Percentiles rank a stretch among this genome's conserved stretches.
Conservation (phyloP, 2,113 vertebrate genomes). For the Columba livia region DNA sequence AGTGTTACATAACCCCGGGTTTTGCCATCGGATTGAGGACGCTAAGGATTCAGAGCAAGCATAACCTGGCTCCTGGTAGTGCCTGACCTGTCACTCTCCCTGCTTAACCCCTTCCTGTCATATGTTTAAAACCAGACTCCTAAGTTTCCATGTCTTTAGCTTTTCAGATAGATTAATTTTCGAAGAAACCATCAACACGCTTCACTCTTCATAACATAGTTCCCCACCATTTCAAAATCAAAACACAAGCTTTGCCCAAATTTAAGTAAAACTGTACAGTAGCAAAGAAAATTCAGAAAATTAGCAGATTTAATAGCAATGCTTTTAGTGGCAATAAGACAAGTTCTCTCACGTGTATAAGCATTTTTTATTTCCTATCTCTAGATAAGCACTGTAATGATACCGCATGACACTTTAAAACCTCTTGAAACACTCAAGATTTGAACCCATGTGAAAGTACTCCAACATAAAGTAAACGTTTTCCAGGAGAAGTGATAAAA, state of each 20-base stretch:
- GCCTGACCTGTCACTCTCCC: background rate
- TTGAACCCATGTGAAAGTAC: background rate
- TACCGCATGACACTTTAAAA: background rate
- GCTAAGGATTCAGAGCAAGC: background rate
- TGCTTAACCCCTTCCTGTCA: background rate
- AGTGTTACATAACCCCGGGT: conserved; percentile 1
- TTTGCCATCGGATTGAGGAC: background rate
- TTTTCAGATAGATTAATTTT: background rate
- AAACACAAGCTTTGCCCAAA: background rate
- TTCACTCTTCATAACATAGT: background rate
- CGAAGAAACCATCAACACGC: background rate
- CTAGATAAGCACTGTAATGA: background rate
- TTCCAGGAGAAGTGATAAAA: conserved; percentile 19
- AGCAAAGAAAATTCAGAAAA: background rate
- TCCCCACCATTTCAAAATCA: background rate
- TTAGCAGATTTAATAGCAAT: background rate
- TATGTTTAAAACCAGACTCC: background rate
- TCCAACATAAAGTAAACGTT: conserved; percentile 14
- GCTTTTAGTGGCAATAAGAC: background rate
- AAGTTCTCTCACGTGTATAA: background rate
- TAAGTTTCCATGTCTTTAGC: background rate
- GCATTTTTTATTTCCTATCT: background rate
- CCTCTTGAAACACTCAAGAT: background rate
- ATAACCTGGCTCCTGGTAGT: background rate
- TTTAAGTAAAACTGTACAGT: background rate